Conservation (phyloP, 2,888 invertebrate genomes). For the Congeria kusceri region DNA sequence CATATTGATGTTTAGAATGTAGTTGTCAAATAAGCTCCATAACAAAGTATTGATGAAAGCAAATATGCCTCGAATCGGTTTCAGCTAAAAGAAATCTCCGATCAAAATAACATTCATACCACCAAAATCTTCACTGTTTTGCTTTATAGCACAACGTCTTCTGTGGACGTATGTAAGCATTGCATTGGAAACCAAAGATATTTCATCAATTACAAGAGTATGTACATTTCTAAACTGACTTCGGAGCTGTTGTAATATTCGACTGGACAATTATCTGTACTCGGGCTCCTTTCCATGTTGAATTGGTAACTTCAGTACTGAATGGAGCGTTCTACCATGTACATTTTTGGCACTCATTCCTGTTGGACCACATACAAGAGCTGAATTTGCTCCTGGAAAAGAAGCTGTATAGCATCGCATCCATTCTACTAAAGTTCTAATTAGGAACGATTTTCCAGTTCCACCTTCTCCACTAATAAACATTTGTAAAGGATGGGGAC, state of each 20-base stretch:
- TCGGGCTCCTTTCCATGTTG: conserved; percentile 51
- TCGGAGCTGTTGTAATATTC: conserved; percentile 15
- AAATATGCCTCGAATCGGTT: conserved; percentile 35
- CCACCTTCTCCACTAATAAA: conserved; percentile 51
- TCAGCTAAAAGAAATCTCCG: conserved; percentile 47
- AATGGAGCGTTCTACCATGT: conserved; percentile 52
- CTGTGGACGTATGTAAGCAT: conserved; percentile 36
- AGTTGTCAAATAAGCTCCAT: conserved; percentile 43
- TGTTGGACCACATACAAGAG: conserved; percentile 51
- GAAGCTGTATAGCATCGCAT: conserved; percentile 25
- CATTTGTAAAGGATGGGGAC: conserved; percentile 5
- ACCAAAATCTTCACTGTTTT: conserved; percentile 38
- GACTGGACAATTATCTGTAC: conserved; percentile 36
- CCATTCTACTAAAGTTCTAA: conserved; percentile 48
- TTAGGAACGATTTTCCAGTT: conserved; percentile 45
- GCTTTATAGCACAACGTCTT: conserved; percentile 34
- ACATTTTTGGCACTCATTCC: conserved; percentile 58
- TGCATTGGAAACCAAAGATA: conserved; percentile 42
- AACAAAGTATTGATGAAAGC: conserved; percentile 30
- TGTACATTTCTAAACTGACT: conserved; percentile 25
- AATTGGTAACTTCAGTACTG: conserved; percentile 39
- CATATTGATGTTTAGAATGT: conserved; percentile 33
- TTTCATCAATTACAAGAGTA: conserved; percentile 55
- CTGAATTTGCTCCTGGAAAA: conserved; percentile 31
- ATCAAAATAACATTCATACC: conserved; percentile 44